Evolutionary conservation across 2,113 vertebrate genomes (phyloP).

Genomic region (Channa maculata): DNA sequence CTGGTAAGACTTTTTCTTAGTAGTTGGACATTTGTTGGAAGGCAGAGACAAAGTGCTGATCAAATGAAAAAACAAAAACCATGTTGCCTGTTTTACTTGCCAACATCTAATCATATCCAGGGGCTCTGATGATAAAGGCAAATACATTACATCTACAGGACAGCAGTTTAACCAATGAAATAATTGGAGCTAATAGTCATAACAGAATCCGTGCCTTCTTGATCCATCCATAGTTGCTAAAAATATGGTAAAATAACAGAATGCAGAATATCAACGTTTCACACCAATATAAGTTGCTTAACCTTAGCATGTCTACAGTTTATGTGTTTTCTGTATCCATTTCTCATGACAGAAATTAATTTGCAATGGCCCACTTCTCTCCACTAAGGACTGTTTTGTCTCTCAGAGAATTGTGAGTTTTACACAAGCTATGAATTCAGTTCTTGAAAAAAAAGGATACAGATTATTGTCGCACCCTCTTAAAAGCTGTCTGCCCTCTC

Average conservation of each 20-base stretch:
- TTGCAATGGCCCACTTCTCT: slow-evolving; percentile 4
- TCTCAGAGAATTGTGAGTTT: background rate
- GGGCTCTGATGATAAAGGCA: slow-evolving; percentile 65
- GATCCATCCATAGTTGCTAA: background rate
- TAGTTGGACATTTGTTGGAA: slow-evolving; percentile 68
- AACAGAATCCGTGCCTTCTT: slow-evolving; percentile 1
- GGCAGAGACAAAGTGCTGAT: slow-evolving; percentile 75
- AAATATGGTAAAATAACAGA: background rate
- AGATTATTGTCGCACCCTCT: background rate
- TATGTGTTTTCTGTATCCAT: slow-evolving; percentile 23
- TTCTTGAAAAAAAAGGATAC: background rate
- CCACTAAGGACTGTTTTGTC: slow-evolving; percentile 19
- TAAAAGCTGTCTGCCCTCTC: background rate
- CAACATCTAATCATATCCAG: slow-evolving; percentile 74
- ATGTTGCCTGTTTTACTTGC: slow-evolving; percentile 58
- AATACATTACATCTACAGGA: slow-evolving; percentile 64
- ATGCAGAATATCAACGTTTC: background rate
- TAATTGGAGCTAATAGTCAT: slow-evolving; percentile 31
- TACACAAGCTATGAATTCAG: background rate
- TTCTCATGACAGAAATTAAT: slow-evolving; percentile 30
- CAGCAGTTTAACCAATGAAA: background rate
- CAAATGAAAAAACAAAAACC: slow-evolving; percentile 69
- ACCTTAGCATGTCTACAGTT: background rate
- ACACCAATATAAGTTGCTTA: background rate
- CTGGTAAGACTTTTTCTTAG: slow-evolving; percentile 55